phyloP scores from a whole-genome alignment of 2,888 invertebrate genomes.

The Tenodera sinensis region DNA sequence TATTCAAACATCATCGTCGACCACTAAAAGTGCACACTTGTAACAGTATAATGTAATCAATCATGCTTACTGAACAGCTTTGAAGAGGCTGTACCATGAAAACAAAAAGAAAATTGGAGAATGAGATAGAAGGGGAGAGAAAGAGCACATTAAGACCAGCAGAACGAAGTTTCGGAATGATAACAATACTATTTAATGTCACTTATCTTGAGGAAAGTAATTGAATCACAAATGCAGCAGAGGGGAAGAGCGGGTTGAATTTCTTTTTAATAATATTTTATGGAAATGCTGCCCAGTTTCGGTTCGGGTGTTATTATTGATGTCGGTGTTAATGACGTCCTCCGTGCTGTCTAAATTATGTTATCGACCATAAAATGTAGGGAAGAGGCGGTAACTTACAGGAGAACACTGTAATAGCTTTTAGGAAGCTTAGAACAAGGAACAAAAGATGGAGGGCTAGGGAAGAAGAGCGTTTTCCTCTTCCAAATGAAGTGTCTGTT shows the following conservation, averaged over 20 bases:
- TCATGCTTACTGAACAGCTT: neutral
- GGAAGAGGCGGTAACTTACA: conserved; percentile 23
- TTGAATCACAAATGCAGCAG: conserved; percentile 10
- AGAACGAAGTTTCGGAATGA: conserved; percentile 2
- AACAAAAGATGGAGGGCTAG: conserved; percentile 18
- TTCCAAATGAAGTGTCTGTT: conserved; percentile 29
- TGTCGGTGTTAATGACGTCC: neutral
- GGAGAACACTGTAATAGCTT: conserved; percentile 25
- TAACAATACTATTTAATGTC: conserved; percentile 20
- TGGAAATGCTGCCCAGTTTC: conserved; percentile 16
- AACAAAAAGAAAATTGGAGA: neutral
- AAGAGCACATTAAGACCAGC: conserved; percentile 1
- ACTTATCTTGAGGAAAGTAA: conserved; percentile 21
- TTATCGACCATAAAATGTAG: conserved; percentile 5
- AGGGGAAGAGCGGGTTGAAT: neutral
- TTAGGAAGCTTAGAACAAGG: conserved; percentile 19
- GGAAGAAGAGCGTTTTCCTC: conserved; percentile 24
- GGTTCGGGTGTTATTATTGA: conserved; percentile 1
- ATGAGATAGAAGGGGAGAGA: neutral
- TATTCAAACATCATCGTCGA: neutral
- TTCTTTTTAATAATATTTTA: conserved; percentile 15
- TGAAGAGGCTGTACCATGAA: neutral
- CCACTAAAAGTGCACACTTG: neutral
- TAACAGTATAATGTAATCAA: neutral
- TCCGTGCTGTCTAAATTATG: conserved; percentile 9